Evolutionary conservation across 2,113 vertebrate genomes (phyloP).

Genomic region (Platichthys stellatus): DNA sequence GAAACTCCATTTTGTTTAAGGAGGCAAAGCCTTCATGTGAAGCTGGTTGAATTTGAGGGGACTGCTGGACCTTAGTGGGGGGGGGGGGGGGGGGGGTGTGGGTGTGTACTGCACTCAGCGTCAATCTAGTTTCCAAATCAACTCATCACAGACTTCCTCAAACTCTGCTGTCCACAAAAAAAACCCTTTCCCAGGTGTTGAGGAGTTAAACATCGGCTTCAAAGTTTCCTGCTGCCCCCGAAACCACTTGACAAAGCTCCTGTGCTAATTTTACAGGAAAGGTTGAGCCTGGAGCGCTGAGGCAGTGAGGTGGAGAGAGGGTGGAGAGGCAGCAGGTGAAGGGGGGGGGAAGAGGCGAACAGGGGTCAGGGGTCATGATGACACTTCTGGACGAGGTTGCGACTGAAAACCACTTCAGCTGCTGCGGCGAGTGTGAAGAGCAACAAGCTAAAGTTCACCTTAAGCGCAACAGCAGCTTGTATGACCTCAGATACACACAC

Average conservation of each 20-base stretch:
- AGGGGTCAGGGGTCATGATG: slow-evolving; percentile 36
- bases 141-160: no score
- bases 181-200: not conserved
- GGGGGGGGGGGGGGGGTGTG: no score
- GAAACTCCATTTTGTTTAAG: no score
- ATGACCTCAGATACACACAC: not conserved
- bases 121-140: no score
- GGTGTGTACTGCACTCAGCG: no score
- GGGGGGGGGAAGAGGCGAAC: slow-evolving; percentile 20
- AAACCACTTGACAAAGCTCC: slow-evolving; percentile 23
- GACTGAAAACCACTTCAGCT: slow-evolving; percentile 39
- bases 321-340: slow-evolving; percentile 28
- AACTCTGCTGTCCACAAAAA: no score
- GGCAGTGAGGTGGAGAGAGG: slow-evolving; percentile 28
- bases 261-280: slow-evolving; percentile 33
- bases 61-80: no score
- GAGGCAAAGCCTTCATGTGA: no score
- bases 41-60: no score
- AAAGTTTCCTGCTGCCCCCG: not conserved
- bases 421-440: slow-evolving; percentile 13
- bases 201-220: not conserved
- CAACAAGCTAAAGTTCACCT: slow-evolving; percentile 29
- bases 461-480: slow-evolving; percentile 5
- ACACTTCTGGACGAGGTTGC: slow-evolving; percentile 18
- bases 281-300: slow-evolving; percentile 28